Evolutionary conservation across 2,113 vertebrate genomes (phyloP), one percentile per base, ranked within the genome.

Genomic region (Hypanus sabinus): DNA sequence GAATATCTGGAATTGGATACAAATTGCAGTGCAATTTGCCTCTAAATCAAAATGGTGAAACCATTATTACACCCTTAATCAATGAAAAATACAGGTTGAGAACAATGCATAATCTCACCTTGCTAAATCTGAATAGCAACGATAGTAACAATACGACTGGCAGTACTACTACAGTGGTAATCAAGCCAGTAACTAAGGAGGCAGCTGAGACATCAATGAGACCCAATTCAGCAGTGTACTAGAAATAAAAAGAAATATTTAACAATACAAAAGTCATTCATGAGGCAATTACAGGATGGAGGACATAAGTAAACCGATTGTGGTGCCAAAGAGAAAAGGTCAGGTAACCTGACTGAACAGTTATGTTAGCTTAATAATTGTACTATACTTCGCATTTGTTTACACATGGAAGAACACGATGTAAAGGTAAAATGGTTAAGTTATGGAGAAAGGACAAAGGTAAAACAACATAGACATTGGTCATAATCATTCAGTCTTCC

Each of bases 121-220:
- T 93, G 88, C 95, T 94, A 94, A 96, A 93, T 83, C 97, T 95
- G 95, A 98, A 97, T 83, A 98, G 95, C 93, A 97, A 95, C 0
- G 96, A 97, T 94, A 98, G 22, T 27, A 97, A 46, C 71, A 95
- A 95, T 5, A 95, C 96, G 5, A 94, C 83, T 0, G 97, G 97
- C 93, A 97, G 95, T 71, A 96, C 96, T 77, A 95, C 94, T 0
- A 96, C 46, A 12, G 94, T 95, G 14, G 96, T 96, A 62, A 96
- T 94, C 27, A 97, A 70, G 62, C 97, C 96, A 0, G 94, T 96
- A 55, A 24, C 9, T 94, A 98, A 33, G 1, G 97, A 95, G 33
- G 94, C 93, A 0, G 94, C 6, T 1, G 97, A 96, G n/a, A 96
- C 24, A 60, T 95, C 93, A 0, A 95, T 83, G 4, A 96, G 55